These are phyloP conservation scores for Acronicta psi DNA, from an alignment of 2,888 invertebrate species.

Conservation along the genomic window DNA sequence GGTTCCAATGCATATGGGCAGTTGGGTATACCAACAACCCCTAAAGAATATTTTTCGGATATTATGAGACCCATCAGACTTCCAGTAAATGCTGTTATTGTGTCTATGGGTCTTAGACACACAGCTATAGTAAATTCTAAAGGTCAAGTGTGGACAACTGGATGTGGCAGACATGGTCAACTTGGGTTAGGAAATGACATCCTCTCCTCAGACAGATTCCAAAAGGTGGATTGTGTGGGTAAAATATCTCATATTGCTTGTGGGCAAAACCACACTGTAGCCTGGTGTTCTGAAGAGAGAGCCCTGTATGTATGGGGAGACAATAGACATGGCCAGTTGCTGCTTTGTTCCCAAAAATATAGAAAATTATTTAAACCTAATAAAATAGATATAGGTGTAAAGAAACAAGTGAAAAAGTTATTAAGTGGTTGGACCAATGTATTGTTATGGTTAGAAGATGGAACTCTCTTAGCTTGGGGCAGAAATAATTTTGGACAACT, in stretches of 20 bases:
- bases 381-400: slow-evolving; percentile 88
- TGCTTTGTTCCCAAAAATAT: slow-evolving; percentile 87
- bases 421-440: slow-evolving; percentile 95
- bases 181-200: slow-evolving; percentile 88
- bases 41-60: slow-evolving; percentile 82
- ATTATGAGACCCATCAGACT: slow-evolving; percentile 76
- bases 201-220: slow-evolving; percentile 77
- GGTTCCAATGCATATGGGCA: slow-evolving; percentile 95
- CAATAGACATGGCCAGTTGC: slow-evolving; percentile 94
- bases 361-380: slow-evolving; percentile 86
- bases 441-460: slow-evolving; percentile 90
- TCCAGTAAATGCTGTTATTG: slow-evolving; percentile 85
- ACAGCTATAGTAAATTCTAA: slow-evolving; percentile 90
- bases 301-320: slow-evolving; percentile 94
- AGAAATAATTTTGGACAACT: slow-evolving; percentile 94
- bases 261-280: slow-evolving; percentile 94
- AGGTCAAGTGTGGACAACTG: slow-evolving; percentile 90
- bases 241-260: slow-evolving; percentile 91
- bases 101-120: slow-evolving; percentile 92
- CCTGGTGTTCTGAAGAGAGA: slow-evolving; percentile 86
- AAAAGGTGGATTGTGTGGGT: slow-evolving; percentile 87
- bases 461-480: slow-evolving; percentile 93
- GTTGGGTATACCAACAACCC: slow-evolving; percentile 87
- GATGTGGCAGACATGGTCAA: slow-evolving; percentile 91
- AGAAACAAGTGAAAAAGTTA: slow-evolving; percentile 88